Evolutionary conservation across 2,888 invertebrate genomes (phyloP).

Genomic region (Disparrhopalites patrizii): DNA sequence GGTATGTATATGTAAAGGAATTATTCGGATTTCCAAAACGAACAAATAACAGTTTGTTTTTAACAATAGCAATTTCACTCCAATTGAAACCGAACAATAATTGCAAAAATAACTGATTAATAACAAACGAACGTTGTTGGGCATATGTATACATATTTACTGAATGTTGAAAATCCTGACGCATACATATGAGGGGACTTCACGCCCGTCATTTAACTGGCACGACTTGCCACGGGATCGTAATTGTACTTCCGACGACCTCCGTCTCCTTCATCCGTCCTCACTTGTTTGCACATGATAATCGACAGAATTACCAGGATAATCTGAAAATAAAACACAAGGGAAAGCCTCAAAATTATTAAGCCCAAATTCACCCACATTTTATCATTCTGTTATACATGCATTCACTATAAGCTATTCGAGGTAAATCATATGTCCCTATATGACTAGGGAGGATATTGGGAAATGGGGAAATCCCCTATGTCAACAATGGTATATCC

Average conservation of each 20-base stretch:
- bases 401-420: not conserved
- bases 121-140: not conserved
- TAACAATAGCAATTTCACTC: no score
- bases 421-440: not conserved
- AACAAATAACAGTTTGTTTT: no score
- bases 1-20: no score
- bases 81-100: no score
- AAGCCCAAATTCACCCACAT: not conserved
- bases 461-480: no score
- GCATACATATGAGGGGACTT: not conserved
- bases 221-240: conserved; percentile 17
- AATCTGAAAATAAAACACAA: conserved; percentile 20
- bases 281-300: conserved; percentile 11
- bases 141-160: not conserved
- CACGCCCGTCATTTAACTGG: not conserved
- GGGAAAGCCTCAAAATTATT: not conserved
- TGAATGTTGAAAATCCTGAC: not conserved
- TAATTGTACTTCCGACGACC: conserved; percentile 9
- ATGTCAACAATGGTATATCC: no score
- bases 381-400: no score
- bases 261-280: conserved; percentile 3
- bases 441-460: not conserved
- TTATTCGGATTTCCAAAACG: no score
- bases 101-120: no score
- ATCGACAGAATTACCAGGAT: conserved; percentile 18